Evolutionary conservation across 2,888 invertebrate species (phyloP), one percentile per base, ranked within the genome.

Genomic region (Archips xylosteana): DNA sequence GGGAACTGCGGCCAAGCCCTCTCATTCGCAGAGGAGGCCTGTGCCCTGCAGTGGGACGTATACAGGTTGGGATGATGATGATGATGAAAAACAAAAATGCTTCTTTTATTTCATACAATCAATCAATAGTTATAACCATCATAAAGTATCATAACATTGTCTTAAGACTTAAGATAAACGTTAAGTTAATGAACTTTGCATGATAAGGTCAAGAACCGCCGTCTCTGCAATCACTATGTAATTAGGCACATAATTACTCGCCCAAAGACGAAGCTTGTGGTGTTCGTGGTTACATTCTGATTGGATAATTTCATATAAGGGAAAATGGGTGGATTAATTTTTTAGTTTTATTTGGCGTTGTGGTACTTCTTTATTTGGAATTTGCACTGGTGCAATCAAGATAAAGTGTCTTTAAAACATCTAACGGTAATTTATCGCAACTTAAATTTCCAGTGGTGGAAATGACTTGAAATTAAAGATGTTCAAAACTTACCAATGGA

Each of bases 281-380:
- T 71, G 47, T 63, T 62, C 62, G 73, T 60, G 73, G 73, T 64
- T 45, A 13, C 54, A 54, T 59, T 72, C 23, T 68, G 67, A 72
- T 72, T 62, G 67, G 54, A 47, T 78, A 73, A 77, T 77, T 73
- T 78, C 71, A 42, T 64, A 39, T 51, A 70, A 64, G 47, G 57
- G 47, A 57, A 67, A 71, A 72, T 57, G 47, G 39, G 64, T 54
- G 32, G 47, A 23, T 57, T 68, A 57, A 39, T 32, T 32, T 63
- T 12, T 42, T 42, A n/a, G 13, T 47, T 34, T 47, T 47, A 32
- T n/a, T n/a, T 36, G 36, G 6, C n/a, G 13, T 60, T 59, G 10
- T 3, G 51, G 57, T 32, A 4, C 0, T 57, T 57, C 32, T 57
- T 57, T 12, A 32, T 32, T 32, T 57, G 57, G 57, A 23, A 57